Conservation (phyloP, 2,113 vertebrate species). For the Caranx melampygus region DNA sequence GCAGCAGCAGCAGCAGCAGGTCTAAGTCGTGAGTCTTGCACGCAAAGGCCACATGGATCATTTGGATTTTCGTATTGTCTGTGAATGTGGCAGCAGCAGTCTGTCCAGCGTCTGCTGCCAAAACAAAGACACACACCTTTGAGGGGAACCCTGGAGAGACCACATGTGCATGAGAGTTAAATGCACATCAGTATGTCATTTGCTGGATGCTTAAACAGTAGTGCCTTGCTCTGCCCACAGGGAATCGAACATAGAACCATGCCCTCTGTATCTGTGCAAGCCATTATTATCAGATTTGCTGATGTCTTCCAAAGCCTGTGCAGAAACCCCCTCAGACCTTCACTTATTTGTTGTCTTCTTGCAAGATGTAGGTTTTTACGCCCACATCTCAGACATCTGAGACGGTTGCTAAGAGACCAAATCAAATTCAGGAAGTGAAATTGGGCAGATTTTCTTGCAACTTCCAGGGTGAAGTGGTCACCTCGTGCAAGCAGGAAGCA, state of each 20-base stretch:
- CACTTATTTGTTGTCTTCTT: too few relatives aligned
- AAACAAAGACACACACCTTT: conserved; percentile 33
- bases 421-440: background rate
- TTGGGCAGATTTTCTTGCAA: background rate
- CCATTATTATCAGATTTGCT: too few relatives aligned
- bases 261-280: too few relatives aligned
- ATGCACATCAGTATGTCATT: background rate
- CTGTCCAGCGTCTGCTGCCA: background rate
- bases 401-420: background rate
- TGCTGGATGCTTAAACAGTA: background rate
- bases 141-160: background rate
- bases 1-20: background rate
- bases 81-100: background rate
- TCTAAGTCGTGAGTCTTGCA: background rate
- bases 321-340: background rate
- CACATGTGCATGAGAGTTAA: background rate
- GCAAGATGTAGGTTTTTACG: too few relatives aligned
- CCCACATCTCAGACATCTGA: background rate
- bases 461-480: background rate
- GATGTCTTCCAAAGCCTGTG: background rate
- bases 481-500: background rate
- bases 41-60: background rate
- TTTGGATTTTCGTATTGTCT: background rate
- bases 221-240: background rate
- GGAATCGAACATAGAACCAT: background rate